phyloP scores from a whole-genome alignment of 2,797 vertebrate species.

The Leptoclinus maculatus region DNA sequence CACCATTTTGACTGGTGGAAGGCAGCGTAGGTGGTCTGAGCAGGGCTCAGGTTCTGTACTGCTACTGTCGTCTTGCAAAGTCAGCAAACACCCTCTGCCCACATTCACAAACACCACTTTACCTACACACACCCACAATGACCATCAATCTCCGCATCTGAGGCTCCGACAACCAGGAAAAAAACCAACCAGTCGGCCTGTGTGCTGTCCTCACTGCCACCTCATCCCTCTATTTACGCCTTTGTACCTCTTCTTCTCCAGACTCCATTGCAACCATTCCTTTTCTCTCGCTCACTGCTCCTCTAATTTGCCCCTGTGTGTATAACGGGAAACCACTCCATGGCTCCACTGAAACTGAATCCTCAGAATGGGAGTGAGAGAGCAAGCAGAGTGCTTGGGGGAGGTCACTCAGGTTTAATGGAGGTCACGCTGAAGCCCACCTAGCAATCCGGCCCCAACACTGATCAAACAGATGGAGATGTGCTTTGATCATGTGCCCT shows the following conservation, averaged over 20 bases:
- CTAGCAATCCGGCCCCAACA: slow-evolving; percentile 25
- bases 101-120: slow-evolving; percentile 19
- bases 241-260: slow-evolving; percentile 39
- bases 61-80: slow-evolving; percentile 47
- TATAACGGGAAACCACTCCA: slow-evolving; percentile 62
- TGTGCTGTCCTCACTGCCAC: slow-evolving; percentile 35
- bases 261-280: slow-evolving; percentile 49
- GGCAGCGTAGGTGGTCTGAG: slow-evolving; percentile 60
- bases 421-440: slow-evolving; percentile 53
- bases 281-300: slow-evolving; percentile 54
- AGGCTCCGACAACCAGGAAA: slow-evolving; percentile 26
- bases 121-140: slow-evolving; percentile 15
- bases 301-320: slow-evolving; percentile 56
- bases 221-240: slow-evolving; percentile 49
- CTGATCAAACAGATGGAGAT: slow-evolving; percentile 56
- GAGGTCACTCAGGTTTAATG: slow-evolving; percentile 64
- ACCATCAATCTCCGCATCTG: slow-evolving; percentile 34
- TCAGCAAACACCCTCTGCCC: slow-evolving; percentile 43
- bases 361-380: slow-evolving; percentile 57
- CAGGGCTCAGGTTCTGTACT: slow-evolving; percentile 61
- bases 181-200: neutral
- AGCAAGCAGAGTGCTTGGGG: slow-evolving; percentile 25
- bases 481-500: slow-evolving; percentile 56
- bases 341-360: slow-evolving; percentile 74
- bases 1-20: slow-evolving; percentile 34